Percentiles rank a stretch among this genome's conserved stretches.
These are phyloP conservation scores for Siphlonurus alternatus DNA, from an alignment of 2,888 invertebrate species.

Conservation along the genomic window DNA sequence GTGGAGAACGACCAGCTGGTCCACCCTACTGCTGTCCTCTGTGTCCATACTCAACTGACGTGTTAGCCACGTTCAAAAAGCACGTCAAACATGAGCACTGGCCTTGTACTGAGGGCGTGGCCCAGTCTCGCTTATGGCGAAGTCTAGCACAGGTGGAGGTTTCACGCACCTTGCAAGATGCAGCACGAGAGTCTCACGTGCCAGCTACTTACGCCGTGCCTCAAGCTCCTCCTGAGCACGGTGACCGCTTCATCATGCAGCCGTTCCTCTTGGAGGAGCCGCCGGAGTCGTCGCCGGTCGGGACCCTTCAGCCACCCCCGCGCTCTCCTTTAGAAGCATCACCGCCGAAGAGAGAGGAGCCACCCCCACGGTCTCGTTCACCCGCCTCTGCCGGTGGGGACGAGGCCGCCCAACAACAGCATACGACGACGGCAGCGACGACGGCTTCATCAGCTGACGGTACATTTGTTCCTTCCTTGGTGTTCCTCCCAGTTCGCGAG, in stretches of 20 bases:
- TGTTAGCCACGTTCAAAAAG: slow-evolving; percentile 31
- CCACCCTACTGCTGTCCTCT: slow-evolving; percentile 21
- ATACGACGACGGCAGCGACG: not conserved
- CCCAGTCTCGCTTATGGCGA: slow-evolving; percentile 22
- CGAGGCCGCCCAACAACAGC: not conserved
- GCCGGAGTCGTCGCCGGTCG: slow-evolving; percentile 24
- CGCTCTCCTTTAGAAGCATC: not conserved
- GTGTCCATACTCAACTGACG: slow-evolving; percentile 21
- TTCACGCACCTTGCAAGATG: slow-evolving; percentile 30
- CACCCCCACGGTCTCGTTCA: not conserved
- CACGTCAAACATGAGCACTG: slow-evolving; percentile 34
- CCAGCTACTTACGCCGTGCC: slow-evolving; percentile 51
- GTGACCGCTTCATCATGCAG: slow-evolving; percentile 62
- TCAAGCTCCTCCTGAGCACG: slow-evolving; percentile 24
- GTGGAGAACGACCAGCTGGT: slow-evolving; percentile 24
- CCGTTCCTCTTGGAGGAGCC: slow-evolving; percentile 70
- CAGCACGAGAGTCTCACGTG: slow-evolving; percentile 34
- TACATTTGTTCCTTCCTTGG: slow-evolving; percentile 76
- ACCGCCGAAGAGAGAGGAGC: not conserved
- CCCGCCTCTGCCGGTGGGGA: not conserved
- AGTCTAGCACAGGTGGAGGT: slow-evolving; percentile 28
- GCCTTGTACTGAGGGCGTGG: slow-evolving; percentile 30
- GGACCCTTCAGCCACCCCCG: slow-evolving; percentile 71
- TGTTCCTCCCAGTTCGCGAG: slow-evolving; percentile 84
- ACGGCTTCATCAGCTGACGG: slow-evolving; percentile 18